A percentile compares a stretch with the other conserved stretches of the same genome.
phyloP scores from a whole-genome alignment of 2,888 invertebrate species.

The Elysia crispata region DNA sequence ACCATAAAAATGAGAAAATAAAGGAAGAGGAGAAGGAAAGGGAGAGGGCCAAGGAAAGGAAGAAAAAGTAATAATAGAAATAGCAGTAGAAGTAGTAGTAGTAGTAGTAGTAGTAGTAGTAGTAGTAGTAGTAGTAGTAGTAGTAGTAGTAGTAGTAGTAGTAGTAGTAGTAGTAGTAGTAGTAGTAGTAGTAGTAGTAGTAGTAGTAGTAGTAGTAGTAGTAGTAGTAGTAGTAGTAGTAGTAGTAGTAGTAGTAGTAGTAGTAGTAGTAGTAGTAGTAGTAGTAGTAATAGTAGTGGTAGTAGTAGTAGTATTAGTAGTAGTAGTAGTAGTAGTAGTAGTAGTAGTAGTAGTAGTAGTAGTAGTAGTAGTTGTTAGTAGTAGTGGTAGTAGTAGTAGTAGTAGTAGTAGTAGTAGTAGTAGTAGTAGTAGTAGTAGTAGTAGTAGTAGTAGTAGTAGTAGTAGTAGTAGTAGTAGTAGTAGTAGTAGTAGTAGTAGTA shows the following conservation, averaged over 20 bases:
- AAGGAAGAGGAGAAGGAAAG: too few relatives aligned
- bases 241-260: not conserved
- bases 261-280: not conserved
- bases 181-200: not conserved
- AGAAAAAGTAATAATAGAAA: too few relatives aligned
- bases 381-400: not conserved
- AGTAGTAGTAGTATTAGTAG: too few relatives aligned
- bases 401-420: too few relatives aligned
- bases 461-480: too few relatives aligned
- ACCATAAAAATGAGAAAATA: too few relatives aligned
- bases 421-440: too few relatives aligned
- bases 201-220: not conserved
- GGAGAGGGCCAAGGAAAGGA: too few relatives aligned
- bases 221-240: not conserved
- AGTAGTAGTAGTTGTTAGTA: not conserved
- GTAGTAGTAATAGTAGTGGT: not conserved
- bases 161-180: not conserved
- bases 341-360: not conserved
- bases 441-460: too few relatives aligned
- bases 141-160: not conserved
- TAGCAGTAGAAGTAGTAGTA: too few relatives aligned
- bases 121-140: not conserved
- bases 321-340: too few relatives aligned
- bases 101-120: not conserved
- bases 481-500: too few relatives aligned